Percentiles rank a stretch among this genome's conserved stretches.
These are phyloP conservation scores for Mnemiopsis leidyi DNA, from an alignment of 37 sponge, comb jelly and placozoan species.

Conservation along the genomic window DNA sequence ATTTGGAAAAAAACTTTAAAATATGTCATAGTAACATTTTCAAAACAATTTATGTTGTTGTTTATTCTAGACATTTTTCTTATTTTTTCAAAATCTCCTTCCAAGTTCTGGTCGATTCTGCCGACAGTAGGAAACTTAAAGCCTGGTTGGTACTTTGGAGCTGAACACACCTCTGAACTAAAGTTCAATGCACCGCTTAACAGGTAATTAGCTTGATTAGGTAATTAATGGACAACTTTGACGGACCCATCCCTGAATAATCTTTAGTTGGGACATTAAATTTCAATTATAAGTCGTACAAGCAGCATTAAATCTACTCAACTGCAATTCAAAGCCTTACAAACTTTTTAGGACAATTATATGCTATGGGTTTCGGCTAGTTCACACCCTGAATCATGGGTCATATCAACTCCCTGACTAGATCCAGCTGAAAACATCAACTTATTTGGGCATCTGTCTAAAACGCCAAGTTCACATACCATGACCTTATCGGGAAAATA, in stretches of 20 bases:
- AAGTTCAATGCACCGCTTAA: conserved; percentile 33
- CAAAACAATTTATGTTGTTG: no score
- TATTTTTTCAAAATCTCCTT: neutral
- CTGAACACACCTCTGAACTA: neutral
- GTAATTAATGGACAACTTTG: neutral
- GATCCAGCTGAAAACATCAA: neutral
- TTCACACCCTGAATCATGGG: neutral
- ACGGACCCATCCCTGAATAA: neutral
- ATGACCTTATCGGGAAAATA: neutral
- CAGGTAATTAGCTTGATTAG: neutral
- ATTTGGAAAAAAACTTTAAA: no score
- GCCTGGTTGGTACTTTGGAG: conserved; percentile 14
- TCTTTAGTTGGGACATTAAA: neutral
- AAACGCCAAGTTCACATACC: neutral
- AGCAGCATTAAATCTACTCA: neutral
- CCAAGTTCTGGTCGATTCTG: neutral
- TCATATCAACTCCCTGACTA: neutral
- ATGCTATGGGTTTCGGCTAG: neutral
- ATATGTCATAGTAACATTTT: no score
- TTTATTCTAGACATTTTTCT: neutral
- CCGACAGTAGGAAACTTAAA: neutral
- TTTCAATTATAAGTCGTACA: neutral
- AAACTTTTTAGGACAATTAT: neutral
- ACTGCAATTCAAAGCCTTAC: neutral
- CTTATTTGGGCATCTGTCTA: neutral